Evolutionary conservation across 2,888 invertebrate genomes (phyloP).

Genomic region (Anoncus sp.): DNA sequence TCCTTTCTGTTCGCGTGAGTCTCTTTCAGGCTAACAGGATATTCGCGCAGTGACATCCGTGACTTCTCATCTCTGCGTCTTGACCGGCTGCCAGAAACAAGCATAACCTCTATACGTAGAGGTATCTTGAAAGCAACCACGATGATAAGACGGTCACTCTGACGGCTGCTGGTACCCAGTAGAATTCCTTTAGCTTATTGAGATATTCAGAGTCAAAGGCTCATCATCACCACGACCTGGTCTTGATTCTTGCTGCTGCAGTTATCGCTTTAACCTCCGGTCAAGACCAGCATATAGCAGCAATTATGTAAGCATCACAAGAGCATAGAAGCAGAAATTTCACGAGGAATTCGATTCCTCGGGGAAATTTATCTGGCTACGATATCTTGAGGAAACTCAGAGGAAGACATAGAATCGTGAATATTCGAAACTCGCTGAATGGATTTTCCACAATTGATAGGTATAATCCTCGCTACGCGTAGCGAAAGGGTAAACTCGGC

Average conservation of each 20-base stretch:
- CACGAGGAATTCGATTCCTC: slow-evolving; percentile 33
- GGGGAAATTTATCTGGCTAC: slow-evolving; percentile 24
- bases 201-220: slow-evolving; percentile 43
- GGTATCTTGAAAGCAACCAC: slow-evolving; percentile 12
- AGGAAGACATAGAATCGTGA: slow-evolving; percentile 30
- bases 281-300: slow-evolving; percentile 13
- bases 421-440: slow-evolving; percentile 31
- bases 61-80: not conserved
- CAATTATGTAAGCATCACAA: slow-evolving; percentile 3
- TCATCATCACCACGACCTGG: slow-evolving; percentile 31
- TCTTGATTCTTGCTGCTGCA: slow-evolving; percentile 22
- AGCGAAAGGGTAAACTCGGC: slow-evolving; percentile 5
- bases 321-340: slow-evolving; percentile 27
- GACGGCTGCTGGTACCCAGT: slow-evolving; percentile 20
- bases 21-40: not conserved
- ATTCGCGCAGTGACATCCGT: not conserved
- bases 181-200: slow-evolving; percentile 41
- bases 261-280: not conserved
- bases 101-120: not conserved
- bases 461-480: slow-evolving; percentile 4
- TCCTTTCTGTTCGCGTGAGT: not conserved
- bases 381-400: slow-evolving; percentile 7
- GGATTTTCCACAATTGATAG: not conserved
- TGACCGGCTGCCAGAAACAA: not conserved
- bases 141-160: slow-evolving; percentile 32